Conservation (phyloP, 1,140 invertebrate genomes). For the Contarinia nasturtii region DNA sequence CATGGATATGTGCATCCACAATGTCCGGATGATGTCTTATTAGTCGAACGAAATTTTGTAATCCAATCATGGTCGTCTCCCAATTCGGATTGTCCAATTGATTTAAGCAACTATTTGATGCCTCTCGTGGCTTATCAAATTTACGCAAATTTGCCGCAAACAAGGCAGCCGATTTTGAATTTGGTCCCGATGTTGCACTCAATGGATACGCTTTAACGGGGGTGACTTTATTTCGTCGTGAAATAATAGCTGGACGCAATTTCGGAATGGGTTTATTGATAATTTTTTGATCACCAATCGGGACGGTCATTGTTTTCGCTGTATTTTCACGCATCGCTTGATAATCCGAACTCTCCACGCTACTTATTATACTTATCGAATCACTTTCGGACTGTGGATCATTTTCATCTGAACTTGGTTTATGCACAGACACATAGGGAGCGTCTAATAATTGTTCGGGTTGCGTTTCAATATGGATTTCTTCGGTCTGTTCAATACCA, state of each 20-base stretch:
- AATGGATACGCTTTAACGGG: conserved; percentile 2
- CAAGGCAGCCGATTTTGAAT: conserved; percentile 12
- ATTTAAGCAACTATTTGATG: conserved; percentile 36
- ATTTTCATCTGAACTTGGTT: no score
- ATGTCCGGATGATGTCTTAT: conserved; percentile 47
- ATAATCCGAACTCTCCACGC: background rate
- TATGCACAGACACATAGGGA: no score
- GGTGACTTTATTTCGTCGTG: background rate
- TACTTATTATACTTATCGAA: background rate
- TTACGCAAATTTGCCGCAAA: conserved; percentile 13
- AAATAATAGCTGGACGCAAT: background rate
- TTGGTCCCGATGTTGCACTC: conserved; percentile 14
- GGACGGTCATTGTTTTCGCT: no score
- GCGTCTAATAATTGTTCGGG: no score
- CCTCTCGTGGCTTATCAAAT: conserved; percentile 39
- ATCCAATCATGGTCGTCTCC: conserved; percentile 64
- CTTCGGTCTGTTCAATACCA: no score
- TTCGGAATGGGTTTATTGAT: background rate
- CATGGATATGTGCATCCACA: conserved; percentile 36
- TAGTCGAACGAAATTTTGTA: conserved; percentile 52
- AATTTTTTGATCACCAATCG: background rate
- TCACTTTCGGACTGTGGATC: background rate
- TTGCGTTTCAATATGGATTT: no score
- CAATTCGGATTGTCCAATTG: conserved; percentile 59
- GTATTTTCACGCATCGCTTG: background rate